Conservation (phyloP, 2,888 invertebrate species). For the Electrophaes corylata region DNA sequence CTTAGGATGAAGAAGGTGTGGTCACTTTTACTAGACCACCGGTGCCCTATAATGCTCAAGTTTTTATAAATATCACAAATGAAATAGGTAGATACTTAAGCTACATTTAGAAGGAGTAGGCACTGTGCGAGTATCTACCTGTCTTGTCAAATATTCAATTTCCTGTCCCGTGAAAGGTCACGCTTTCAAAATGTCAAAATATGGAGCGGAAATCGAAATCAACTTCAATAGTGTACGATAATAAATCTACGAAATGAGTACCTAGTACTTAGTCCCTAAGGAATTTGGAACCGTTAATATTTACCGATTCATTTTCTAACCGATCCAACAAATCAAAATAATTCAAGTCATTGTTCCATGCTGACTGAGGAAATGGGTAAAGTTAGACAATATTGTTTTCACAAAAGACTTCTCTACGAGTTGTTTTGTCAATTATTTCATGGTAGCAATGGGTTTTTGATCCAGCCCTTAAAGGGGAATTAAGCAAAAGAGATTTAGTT, state of each 20-base stretch:
- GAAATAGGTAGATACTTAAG: conserved; percentile 46
- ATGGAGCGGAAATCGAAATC: conserved; percentile 63
- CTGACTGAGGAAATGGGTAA: neutral
- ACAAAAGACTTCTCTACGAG: neutral
- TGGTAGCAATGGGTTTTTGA: too few species aligned
- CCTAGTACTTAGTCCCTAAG: neutral
- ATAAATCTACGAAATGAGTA: conserved; percentile 23
- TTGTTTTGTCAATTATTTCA: neutral
- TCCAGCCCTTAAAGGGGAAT: too few species aligned
- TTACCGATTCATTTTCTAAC: neutral
- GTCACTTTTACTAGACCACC: too few species aligned
- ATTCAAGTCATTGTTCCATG: neutral
- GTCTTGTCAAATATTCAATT: conserved; percentile 66
- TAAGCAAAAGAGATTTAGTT: too few species aligned
- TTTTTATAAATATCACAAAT: conserved; percentile 38
- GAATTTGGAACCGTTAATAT: neutral
- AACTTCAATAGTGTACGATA: conserved; percentile 42
- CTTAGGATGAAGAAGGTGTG: too few species aligned
- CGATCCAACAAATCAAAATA: neutral
- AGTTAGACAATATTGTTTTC: neutral
- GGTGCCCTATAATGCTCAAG: too few species aligned
- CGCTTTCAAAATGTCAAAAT: conserved; percentile 59
- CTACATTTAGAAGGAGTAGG: conserved; percentile 42
- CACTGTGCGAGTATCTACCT: conserved; percentile 34
- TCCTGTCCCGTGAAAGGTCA: conserved; percentile 63